Evolutionary conservation across 2,888 invertebrate genomes (phyloP), one percentile per base, ranked within the genome.

Genomic region (Conus canariensis): DNA sequence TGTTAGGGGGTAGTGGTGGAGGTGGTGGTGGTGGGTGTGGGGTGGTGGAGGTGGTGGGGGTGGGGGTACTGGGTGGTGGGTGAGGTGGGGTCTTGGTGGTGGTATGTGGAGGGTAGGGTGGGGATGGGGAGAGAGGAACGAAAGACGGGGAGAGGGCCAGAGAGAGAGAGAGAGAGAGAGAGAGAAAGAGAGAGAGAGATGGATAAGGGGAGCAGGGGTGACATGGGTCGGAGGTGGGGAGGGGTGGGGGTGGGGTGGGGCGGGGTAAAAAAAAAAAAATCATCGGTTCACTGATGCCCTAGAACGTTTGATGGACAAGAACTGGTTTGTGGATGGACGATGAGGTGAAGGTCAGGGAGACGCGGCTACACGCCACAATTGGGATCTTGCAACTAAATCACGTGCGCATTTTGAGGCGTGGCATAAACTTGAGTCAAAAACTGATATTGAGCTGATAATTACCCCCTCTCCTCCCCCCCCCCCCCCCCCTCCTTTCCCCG

Each of bases 101-200:
- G 60, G 1, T 0, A 60, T 8, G 10, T 22, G 0, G n/a, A 8
- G 1, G 14, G 70, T 16, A 2, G 30, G 1, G 80, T 12, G 14
- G 25, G 12, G 77, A 2, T 7, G 77, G 30, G 30, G 77, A 30
- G 25, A 67, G 67, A 19, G 67, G 67, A 19, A 19, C 16, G 19
- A 19, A 16, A 16, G 5, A 16, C 16, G 19, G 67, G 19, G 77
- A 77, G 25, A 77, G 25, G 25, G n/a, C n/a, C 6, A 77, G 82
- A 82, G 82, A 82, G 56, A 82, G 56, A 56, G 45, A 82, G 82
- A 82, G 82, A 16, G 82, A 45, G 82, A 56, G 45, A 82, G 82
- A 19, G 19, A 56, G 19, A 8, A 10, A 56, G 82, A 56, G 56
- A 56, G 82, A 82, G 56, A 82, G 82, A 56, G 56, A 58, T 2